Evolutionary conservation across 2,888 invertebrate genomes (phyloP), one percentile per base, ranked within the genome.

Genomic region (Corbicula japonica): DNA sequence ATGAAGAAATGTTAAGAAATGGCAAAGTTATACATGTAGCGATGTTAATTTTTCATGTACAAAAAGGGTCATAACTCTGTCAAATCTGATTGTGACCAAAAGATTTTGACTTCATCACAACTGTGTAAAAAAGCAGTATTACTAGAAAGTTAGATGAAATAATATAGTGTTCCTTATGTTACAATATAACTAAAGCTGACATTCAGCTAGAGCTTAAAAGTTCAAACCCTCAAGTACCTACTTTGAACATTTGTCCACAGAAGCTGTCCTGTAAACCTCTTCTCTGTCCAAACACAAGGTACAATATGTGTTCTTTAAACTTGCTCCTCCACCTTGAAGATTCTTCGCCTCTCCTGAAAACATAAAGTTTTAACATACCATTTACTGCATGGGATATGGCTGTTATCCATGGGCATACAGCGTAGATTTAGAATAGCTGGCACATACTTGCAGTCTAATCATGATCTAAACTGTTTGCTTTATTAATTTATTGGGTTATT

Each of bases 231-330:
- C 38, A 38, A 8, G 8, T 60, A 3, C 92, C 95, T 94, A 97
- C 97, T 96, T 96, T 91, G 96, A 95, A 65, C 97, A 97, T 94
- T 97, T 96, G 94, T 97, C 97, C 94, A 97, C 96, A 88, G 97
- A 97, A 89, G 96, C 96, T 83, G 98, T 98, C 91, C 97, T 95
- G 94, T 97, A 97, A 93, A 98, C 98, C 94, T 97, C 97, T 94
- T 98, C 98, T 94, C 97, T 97, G 94, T 98, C 98, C 92, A 98
- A 95, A 76, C 97, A 97, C 92, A 98, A 95, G 86, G 96, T 96
- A 94, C 97, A 97, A 94, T 97, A 97, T 77, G 97, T 97, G 94
- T 97, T 97, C 90, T 97, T 95, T 71, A 94, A 94, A 21, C 96
- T 95, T 91, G 96, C 95, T 15, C 81, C 75, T n/a, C 73, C 62